A percentile compares a stretch with the other conserved stretches of the same genome.
Evolutionary conservation across 2,797 vertebrate species (phyloP).

Genomic region (Phrynocephalus forsythii): DNA sequence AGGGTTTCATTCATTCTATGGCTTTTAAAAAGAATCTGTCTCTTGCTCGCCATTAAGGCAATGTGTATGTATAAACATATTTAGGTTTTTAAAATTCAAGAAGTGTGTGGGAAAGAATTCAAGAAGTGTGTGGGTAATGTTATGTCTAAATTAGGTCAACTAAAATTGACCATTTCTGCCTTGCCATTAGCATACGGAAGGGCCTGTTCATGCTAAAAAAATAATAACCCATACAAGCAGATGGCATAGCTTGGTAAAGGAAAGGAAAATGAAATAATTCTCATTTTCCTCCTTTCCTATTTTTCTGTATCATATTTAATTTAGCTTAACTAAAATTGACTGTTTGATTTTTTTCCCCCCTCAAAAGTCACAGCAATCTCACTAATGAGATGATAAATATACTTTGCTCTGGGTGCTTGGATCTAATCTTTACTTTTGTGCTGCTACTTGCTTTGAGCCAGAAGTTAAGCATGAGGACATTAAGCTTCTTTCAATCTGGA

Average conservation of each 20-base stretch:
- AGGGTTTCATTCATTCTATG: slow-evolving; percentile 79
- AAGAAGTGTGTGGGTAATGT: too few relatives aligned
- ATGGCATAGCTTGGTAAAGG: background rate
- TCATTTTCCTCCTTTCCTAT: slow-evolving; percentile 33
- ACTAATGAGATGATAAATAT: slow-evolving; percentile 66
- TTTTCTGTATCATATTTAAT: slow-evolving; percentile 55
- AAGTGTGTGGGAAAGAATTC: too few relatives aligned
- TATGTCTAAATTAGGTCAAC: too few relatives aligned
- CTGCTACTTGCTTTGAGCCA: slow-evolving; percentile 24
- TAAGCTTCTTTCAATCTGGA: background rate
- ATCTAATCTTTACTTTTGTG: slow-evolving; percentile 46
- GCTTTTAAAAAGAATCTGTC: slow-evolving; percentile 60
- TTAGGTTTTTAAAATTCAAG: slow-evolving; percentile 39
- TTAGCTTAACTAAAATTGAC: slow-evolving; percentile 44
- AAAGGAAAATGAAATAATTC: background rate
- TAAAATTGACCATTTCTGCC: too few relatives aligned
- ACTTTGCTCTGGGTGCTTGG: slow-evolving; percentile 49
- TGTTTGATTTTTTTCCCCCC: slow-evolving; percentile 55
- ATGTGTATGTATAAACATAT: slow-evolving; percentile 27
- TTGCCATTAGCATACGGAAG: too few relatives aligned
- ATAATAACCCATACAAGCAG: background rate
- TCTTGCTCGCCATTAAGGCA: slow-evolving; percentile 49
- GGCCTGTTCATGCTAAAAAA: too few relatives aligned
- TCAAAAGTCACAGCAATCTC: slow-evolving; percentile 51
- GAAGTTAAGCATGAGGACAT: slow-evolving; percentile 32